Percentiles rank a stretch among this genome's conserved stretches.
phyloP scores from a whole-genome alignment of 2,797 vertebrate genomes.

The Threskiornis aethiopicus region DNA sequence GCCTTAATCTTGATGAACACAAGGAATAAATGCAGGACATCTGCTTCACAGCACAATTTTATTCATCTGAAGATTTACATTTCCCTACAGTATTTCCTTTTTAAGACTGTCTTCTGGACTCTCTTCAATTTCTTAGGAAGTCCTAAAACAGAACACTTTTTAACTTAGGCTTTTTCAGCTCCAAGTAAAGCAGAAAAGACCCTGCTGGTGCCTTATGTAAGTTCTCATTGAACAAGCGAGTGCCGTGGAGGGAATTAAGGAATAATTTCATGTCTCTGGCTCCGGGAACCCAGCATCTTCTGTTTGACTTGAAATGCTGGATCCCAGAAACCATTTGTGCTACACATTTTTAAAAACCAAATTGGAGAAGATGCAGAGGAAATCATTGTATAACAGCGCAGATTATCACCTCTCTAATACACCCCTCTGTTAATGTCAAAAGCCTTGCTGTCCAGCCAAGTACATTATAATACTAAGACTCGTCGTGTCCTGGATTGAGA shows the following conservation, averaged over 20 bases:
- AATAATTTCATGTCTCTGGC: neutral
- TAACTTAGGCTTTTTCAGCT: neutral
- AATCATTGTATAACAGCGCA: neutral
- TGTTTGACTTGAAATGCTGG: neutral
- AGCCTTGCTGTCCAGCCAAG: neutral
- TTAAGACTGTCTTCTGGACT: neutral
- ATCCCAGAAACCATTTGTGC: neutral
- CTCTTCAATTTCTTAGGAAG: neutral
- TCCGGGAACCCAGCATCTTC: neutral
- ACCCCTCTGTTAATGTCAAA: neutral
- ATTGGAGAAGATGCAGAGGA: neutral
- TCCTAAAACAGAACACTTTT: neutral
- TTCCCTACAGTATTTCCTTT: neutral
- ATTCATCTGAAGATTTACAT: neutral
- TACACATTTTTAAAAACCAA: neutral
- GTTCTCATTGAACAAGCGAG: neutral
- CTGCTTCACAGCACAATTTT: neutral
- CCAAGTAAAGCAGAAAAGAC: neutral
- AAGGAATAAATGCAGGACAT: neutral
- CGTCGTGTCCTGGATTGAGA: neutral
- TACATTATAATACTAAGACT: neutral
- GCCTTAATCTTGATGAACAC: neutral
- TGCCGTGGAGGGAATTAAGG: neutral
- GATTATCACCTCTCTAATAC: neutral
- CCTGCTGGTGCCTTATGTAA: neutral